A percentile compares a stretch with the other conserved stretches of the same genome.
Evolutionary conservation across 2,797 vertebrate species (phyloP).

Genomic region (Tragopan temminckii): DNA sequence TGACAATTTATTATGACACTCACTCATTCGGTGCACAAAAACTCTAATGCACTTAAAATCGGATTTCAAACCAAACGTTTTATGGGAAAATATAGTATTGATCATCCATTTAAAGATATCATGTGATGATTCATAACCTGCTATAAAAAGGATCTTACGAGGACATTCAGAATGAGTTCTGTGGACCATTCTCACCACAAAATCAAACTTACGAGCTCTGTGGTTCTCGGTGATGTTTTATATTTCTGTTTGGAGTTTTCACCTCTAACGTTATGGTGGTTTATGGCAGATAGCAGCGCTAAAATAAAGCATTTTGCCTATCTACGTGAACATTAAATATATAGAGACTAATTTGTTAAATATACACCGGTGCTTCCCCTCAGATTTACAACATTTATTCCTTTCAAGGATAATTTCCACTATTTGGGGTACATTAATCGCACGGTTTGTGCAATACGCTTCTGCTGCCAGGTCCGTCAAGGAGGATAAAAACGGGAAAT

Average conservation of each 20-base stretch:
- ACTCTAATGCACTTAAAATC: slow-evolving; percentile 88
- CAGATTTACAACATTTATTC: background rate
- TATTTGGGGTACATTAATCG: background rate
- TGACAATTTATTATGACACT: slow-evolving; percentile 84
- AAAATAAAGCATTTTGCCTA: background rate
- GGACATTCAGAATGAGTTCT: slow-evolving; percentile 68
- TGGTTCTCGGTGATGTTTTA: slow-evolving; percentile 5
- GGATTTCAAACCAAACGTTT: slow-evolving; percentile 87
- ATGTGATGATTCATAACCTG: slow-evolving; percentile 83
- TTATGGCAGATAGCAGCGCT: background rate
- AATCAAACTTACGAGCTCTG: background rate
- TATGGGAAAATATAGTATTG: slow-evolving; percentile 88
- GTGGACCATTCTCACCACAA: slow-evolving; percentile 56
- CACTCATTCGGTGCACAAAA: slow-evolving; percentile 80
- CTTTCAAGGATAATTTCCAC: background rate
- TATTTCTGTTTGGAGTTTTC: background rate
- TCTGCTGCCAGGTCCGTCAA: background rate
- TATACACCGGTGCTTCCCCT: background rate
- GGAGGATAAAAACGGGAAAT: background rate
- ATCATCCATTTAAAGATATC: slow-evolving; percentile 86
- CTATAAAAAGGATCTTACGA: slow-evolving; percentile 79
- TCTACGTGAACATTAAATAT: background rate
- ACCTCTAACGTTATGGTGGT: background rate
- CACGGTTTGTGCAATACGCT: background rate
- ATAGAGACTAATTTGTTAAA: background rate